These are phyloP conservation scores for Bungarus multicinctus DNA, from an alignment of 2,113 vertebrate species.

Conservation along the genomic window DNA sequence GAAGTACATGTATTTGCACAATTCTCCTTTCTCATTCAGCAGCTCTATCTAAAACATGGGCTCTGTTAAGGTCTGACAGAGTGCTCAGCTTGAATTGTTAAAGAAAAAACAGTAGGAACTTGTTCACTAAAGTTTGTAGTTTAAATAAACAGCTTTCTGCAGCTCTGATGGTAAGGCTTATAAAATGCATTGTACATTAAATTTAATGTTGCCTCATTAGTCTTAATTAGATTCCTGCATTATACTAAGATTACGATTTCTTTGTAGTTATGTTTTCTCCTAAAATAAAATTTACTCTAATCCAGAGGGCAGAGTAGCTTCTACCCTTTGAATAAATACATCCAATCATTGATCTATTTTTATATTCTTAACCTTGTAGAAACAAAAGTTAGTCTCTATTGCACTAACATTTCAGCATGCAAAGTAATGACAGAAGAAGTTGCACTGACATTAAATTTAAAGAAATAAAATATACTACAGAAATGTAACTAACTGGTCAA, in stretches of 20 bases:
- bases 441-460: slow-evolving; percentile 33
- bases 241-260: slow-evolving; percentile 72
- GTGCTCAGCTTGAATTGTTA: slow-evolving; percentile 44
- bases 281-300: slow-evolving; percentile 65
- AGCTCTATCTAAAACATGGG: slow-evolving; percentile 41
- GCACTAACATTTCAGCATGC: slow-evolving; percentile 1
- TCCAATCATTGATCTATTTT: slow-evolving; percentile 27
- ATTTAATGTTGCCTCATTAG: slow-evolving; percentile 79
- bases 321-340: slow-evolving; percentile 62
- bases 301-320: slow-evolving; percentile 58
- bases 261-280: slow-evolving; percentile 68
- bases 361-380: slow-evolving; percentile 33
- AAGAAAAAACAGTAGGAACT: slow-evolving; percentile 64
- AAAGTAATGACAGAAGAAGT: not conserved
- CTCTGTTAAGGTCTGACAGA: slow-evolving; percentile 11
- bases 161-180: slow-evolving; percentile 70
- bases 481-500: slow-evolving; percentile 49
- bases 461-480: not conserved
- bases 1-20: slow-evolving; percentile 1
- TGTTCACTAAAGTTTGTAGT: slow-evolving; percentile 63
- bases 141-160: slow-evolving; percentile 71
- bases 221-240: slow-evolving; percentile 78
- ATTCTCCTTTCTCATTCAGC: slow-evolving; percentile 21
- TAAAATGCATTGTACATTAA: slow-evolving; percentile 79
- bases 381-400: not conserved